Evolutionary conservation across 2,888 invertebrate genomes (phyloP).

Genomic region (Ganaspis brasiliensis): DNA sequence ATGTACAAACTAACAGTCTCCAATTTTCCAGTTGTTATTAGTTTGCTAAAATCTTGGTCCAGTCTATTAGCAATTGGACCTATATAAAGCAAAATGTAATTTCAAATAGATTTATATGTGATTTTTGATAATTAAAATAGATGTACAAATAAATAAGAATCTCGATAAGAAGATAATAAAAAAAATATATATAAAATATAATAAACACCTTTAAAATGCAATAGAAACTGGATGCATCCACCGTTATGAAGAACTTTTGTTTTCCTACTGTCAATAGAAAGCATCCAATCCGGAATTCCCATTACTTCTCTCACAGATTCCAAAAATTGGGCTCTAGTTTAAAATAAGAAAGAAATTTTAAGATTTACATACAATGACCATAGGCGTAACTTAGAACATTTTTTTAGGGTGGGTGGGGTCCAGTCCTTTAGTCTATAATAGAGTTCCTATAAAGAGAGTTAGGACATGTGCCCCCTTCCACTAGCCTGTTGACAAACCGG

Average conservation of each 20-base stretch:
- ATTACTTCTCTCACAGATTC: slow-evolving; percentile 90
- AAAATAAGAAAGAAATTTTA: slow-evolving; percentile 10
- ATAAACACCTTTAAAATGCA: slow-evolving; percentile 92
- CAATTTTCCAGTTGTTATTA: slow-evolving; percentile 88
- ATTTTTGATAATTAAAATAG: no score
- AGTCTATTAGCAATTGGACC: slow-evolving; percentile 89
- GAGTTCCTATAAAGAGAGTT: no score
- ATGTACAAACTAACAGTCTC: slow-evolving; percentile 89
- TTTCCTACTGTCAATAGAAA: slow-evolving; percentile 91
- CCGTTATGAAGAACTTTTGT: slow-evolving; percentile 89
- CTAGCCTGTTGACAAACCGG: no score
- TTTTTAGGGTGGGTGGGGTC: no score
- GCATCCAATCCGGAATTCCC: slow-evolving; percentile 95
- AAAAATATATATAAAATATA: no score
- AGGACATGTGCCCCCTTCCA: no score
- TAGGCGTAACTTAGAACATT: no score
- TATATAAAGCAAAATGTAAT: slow-evolving; percentile 81
- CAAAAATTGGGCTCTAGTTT: slow-evolving; percentile 89
- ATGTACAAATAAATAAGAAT: neutral
- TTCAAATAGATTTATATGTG: no score
- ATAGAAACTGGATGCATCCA: slow-evolving; percentile 91
- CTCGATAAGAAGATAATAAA: neutral
- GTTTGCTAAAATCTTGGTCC: slow-evolving; percentile 90
- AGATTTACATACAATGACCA: no score
- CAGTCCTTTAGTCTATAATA: no score